Evolutionary conservation across 2,113 vertebrate species (phyloP).

Genomic region (Anhinga rufa): DNA sequence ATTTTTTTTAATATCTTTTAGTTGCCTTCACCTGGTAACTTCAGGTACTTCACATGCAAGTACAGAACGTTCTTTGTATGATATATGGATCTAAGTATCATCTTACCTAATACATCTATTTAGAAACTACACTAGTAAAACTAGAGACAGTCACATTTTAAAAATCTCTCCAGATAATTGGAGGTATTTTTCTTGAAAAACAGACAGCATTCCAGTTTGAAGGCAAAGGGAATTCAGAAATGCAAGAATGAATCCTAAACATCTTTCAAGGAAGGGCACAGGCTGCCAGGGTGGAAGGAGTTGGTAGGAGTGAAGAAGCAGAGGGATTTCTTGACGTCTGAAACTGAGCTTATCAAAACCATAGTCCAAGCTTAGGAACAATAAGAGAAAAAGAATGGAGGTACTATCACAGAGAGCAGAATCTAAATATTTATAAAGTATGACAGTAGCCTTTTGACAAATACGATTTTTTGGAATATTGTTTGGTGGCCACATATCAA

Average conservation of each 20-base stretch:
- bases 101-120: not conserved
- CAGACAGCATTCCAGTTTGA: not conserved
- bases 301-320: not conserved
- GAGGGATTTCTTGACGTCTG: not conserved
- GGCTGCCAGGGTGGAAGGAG: not conserved
- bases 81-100: not conserved
- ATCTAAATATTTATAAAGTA: constrained; percentile 35
- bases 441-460: constrained; percentile 16
- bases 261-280: not conserved
- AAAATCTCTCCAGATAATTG: not conserved
- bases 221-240: not conserved
- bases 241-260: not conserved
- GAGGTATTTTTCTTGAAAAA: not conserved
- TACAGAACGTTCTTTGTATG: not conserved
- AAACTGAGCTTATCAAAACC: not conserved
- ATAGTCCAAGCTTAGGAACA: not conserved
- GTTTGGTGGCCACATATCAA: constrained; percentile 5
- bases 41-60: not conserved
- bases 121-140: not conserved
- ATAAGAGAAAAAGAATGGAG: not conserved
- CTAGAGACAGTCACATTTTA: not conserved
- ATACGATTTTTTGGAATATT: not conserved
- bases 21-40: not conserved
- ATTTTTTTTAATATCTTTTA: not conserved
- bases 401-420: not conserved